These are phyloP conservation scores for Leuctra nigra DNA, from an alignment of 2,888 invertebrate species.

Conservation along the genomic window DNA sequence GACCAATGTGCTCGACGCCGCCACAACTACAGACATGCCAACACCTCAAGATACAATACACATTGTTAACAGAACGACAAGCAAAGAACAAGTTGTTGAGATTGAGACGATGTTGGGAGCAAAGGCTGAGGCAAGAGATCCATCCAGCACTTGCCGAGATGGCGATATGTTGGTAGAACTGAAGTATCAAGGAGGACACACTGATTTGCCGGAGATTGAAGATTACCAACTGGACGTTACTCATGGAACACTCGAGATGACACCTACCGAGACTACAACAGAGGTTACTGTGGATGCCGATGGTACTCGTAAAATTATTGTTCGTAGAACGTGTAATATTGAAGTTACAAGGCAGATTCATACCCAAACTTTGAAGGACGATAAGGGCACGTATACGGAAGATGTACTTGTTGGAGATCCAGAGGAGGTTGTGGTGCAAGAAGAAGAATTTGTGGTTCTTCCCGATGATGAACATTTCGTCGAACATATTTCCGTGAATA, in stretches of 20 bases:
- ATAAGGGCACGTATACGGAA: constrained; percentile 36
- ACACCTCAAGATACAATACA: constrained; percentile 55
- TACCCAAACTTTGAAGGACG: constrained; percentile 43
- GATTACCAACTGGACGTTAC: constrained; percentile 64
- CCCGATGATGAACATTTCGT: no score
- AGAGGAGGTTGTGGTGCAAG: not conserved
- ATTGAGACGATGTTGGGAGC: constrained; percentile 52
- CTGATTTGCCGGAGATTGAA: constrained; percentile 29
- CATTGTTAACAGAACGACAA: constrained; percentile 55
- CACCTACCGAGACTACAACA: constrained; percentile 76
- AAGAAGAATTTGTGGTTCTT: not conserved
- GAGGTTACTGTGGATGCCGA: constrained; percentile 75
- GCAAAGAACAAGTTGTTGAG: constrained; percentile 63
- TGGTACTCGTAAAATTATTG: constrained; percentile 72
- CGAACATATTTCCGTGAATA: constrained; percentile 63
- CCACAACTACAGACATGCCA: constrained; percentile 35
- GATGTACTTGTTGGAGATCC: no score
- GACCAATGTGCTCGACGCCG: not conserved
- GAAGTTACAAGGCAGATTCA: constrained; percentile 56
- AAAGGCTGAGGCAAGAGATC: no score
- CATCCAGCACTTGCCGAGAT: no score
- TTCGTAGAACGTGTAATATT: constrained; percentile 64
- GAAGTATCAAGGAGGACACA: constrained; percentile 47
- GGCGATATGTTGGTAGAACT: constrained; percentile 65
- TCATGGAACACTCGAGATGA: constrained; percentile 72